Evolutionary conservation across 2,113 vertebrate genomes (phyloP).

Genomic region (Porphyrio hochstetteri): DNA sequence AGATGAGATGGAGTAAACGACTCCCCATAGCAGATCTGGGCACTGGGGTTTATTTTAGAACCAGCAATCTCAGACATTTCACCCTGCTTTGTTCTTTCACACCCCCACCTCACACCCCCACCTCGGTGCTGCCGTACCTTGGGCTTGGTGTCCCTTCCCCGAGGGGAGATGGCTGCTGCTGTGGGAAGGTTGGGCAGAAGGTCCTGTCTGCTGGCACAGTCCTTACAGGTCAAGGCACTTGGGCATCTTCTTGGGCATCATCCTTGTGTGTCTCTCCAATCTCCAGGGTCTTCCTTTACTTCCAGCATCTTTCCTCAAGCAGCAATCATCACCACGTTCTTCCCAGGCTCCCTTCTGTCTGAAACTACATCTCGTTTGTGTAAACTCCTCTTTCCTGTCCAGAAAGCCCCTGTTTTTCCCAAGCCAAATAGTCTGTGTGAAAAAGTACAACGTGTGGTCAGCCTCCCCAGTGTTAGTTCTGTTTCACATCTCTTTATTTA

Average conservation of each 20-base stretch:
- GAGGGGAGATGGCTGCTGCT: not conserved
- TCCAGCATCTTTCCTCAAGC: not conserved
- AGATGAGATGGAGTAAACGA: not conserved
- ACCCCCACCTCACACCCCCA: not conserved
- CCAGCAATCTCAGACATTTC: not conserved
- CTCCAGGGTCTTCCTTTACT: not conserved
- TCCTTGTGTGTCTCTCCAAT: not conserved
- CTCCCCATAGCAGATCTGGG: not conserved
- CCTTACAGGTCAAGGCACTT: not conserved
- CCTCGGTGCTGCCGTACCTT: not conserved
- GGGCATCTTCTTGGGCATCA: not conserved
- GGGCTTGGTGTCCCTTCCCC: not conserved
- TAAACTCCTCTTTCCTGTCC: not conserved
- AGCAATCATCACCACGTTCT: not conserved
- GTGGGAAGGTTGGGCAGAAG: not conserved
- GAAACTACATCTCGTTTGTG: not conserved
- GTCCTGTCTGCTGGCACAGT: accelerated
- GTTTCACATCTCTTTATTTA: not conserved
- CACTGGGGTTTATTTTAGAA: not conserved
- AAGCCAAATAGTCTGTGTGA: not conserved
- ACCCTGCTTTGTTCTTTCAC: not conserved
- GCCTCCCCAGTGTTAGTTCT: not conserved
- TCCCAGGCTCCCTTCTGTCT: not conserved
- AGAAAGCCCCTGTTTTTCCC: not conserved
- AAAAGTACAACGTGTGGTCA: not conserved